These are phyloP conservation scores for Eilema sororculum DNA, from an alignment of 2,888 invertebrate genomes.

Conservation along the genomic window DNA sequence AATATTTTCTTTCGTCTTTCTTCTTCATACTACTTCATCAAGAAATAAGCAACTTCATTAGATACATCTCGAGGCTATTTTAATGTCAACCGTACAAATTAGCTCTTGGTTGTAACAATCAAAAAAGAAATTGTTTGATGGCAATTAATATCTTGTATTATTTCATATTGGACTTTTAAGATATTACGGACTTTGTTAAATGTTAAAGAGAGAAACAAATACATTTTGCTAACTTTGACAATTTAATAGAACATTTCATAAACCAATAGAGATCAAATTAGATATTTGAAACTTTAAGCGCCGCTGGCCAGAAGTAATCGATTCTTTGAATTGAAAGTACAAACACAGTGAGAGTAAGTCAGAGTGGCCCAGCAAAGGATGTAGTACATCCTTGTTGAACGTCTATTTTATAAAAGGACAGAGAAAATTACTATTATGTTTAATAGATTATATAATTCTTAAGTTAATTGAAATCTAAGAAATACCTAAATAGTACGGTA, in stretches of 20 bases:
- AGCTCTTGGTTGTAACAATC: not conserved
- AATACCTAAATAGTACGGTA: no score
- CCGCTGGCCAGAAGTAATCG: constrained; percentile 25
- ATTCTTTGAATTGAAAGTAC: constrained; percentile 30
- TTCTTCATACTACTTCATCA: no score
- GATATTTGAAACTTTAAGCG: constrained; percentile 21
- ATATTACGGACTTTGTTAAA: not conserved
- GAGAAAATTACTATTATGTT: not conserved
- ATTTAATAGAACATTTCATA: not conserved
- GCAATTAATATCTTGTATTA: not conserved
- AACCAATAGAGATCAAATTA: not conserved
- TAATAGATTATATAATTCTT: no score
- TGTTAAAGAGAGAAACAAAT: constrained; percentile 4
- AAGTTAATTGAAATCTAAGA: no score
- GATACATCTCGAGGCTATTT: not conserved
- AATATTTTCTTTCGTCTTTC: no score
- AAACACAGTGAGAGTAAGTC: not conserved
- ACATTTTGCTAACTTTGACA: not conserved
- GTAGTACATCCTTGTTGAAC: constrained; percentile 15
- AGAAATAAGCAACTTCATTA: not conserved
- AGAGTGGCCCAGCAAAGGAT: constrained; percentile 6
- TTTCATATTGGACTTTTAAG: not conserved
- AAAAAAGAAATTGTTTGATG: not conserved
- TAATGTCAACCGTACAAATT: not conserved
- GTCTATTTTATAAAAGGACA: not conserved